Conservation (phyloP, 2,113 vertebrate genomes). For the Pseudorectes ferrugineus region DNA sequence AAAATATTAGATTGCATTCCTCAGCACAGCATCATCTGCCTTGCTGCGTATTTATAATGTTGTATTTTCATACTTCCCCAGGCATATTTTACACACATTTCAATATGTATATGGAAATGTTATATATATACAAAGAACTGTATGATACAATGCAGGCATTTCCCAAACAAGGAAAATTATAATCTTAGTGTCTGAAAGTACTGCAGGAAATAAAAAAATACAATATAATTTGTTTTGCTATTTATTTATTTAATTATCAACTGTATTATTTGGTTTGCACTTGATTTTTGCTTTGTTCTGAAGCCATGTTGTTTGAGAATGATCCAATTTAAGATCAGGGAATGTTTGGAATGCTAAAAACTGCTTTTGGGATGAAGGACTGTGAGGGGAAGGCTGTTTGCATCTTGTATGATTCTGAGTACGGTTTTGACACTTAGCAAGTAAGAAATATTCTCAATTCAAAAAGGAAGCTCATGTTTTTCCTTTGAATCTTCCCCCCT, state of each 20-base stretch:
- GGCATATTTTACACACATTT: constrained; percentile 9
- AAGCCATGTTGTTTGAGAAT: not conserved
- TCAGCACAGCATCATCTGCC: not conserved
- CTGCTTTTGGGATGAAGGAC: not conserved
- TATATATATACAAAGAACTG: not conserved
- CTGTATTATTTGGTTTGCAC: not conserved
- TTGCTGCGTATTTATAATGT: constrained; percentile 13
- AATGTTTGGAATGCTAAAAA: not conserved
- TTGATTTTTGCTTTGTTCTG: constrained; percentile 47
- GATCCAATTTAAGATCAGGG: not conserved
- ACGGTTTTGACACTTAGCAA: not conserved
- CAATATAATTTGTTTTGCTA: not conserved
- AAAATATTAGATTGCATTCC: constrained; percentile 36
- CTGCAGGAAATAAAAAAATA: not conserved
- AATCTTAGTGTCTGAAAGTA: not conserved
- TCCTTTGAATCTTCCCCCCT: not conserved
- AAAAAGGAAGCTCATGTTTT: not conserved
- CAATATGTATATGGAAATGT: not conserved
- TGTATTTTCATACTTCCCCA: constrained; percentile 1
- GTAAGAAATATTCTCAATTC: not conserved
- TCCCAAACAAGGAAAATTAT: not conserved
- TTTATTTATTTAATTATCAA: not conserved
- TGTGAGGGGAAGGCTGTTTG: not conserved
- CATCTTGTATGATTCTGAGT: not conserved
- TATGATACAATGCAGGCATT: not conserved